Percentiles rank a stretch among this genome's conserved stretches.
phyloP scores from a whole-genome alignment of 2,797 vertebrate species.

The Thripadectes ignobilis region DNA sequence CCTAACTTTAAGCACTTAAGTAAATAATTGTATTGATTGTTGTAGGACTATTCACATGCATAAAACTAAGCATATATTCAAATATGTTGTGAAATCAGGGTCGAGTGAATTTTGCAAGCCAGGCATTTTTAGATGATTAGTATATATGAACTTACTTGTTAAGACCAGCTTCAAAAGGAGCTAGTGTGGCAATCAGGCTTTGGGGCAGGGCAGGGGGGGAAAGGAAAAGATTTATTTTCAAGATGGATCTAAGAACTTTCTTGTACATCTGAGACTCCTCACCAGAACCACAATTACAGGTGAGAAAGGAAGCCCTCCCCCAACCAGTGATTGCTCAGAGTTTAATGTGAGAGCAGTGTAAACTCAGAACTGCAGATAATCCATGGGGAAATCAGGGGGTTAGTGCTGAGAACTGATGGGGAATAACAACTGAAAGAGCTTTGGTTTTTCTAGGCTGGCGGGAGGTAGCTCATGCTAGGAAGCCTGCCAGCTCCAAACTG shows the following conservation, averaged over 20 bases:
- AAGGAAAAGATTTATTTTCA: neutral
- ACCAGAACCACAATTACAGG: neutral
- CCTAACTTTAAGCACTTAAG: constrained; percentile 57
- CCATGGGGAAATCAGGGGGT: constrained; percentile 41
- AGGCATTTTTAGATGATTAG: constrained; percentile 30
- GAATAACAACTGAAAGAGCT: constrained; percentile 64
- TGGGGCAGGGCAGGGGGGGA: neutral
- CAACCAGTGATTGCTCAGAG: neutral
- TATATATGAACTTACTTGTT: constrained; percentile 32
- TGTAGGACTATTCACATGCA: constrained; percentile 51
- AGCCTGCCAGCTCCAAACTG: constrained; percentile 21
- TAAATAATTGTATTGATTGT: constrained; percentile 61
- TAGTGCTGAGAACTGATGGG: constrained; percentile 49
- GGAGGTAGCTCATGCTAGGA: constrained; percentile 41
- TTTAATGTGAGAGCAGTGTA: constrained; percentile 7
- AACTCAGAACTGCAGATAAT: constrained; percentile 36
- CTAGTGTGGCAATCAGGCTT: constrained; percentile 20
- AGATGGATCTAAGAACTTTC: neutral
- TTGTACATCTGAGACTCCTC: neutral
- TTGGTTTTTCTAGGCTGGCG: constrained; percentile 50
- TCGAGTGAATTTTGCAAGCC: constrained; percentile 35
- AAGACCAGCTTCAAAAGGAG: constrained; percentile 42
- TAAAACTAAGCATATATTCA: constrained; percentile 66
- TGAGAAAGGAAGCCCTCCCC: neutral
- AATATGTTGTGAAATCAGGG: constrained; percentile 66